Evolutionary conservation across 2,797 vertebrate genomes (phyloP).

Genomic region (Hippoglossus hippoglossus): DNA sequence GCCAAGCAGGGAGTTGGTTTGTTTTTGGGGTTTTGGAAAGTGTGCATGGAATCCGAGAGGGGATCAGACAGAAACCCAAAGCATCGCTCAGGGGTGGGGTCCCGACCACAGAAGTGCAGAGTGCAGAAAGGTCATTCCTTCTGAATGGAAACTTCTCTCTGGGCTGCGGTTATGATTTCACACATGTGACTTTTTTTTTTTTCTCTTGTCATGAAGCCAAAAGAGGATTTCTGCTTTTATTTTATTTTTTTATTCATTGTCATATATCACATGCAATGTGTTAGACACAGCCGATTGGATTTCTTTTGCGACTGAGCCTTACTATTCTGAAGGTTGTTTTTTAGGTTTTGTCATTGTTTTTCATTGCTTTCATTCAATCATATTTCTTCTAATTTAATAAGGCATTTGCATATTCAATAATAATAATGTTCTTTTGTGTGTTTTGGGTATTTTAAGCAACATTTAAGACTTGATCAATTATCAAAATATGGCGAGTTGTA

Average conservation of each 20-base stretch:
- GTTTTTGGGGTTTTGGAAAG: conserved; percentile 64
- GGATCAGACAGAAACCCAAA: conserved; percentile 62
- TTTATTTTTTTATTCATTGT: not conserved
- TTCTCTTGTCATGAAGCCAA: conserved; percentile 24
- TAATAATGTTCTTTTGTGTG: not conserved
- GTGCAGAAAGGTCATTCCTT: conserved; percentile 47
- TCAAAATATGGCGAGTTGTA: not conserved
- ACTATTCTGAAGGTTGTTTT: too few relatives aligned
- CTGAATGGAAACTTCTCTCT: conserved; percentile 55
- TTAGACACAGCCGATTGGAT: not conserved
- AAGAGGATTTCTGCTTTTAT: conserved; percentile 9
- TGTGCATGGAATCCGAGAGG: conserved; percentile 64
- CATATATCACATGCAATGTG: not conserved
- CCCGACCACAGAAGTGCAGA: conserved; percentile 51
- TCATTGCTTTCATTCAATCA: not conserved
- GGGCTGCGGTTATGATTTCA: conserved; percentile 10
- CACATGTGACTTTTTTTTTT: conserved; percentile 34
- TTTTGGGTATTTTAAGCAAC: not conserved
- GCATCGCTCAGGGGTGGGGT: conserved; percentile 69
- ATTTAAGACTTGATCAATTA: not conserved
- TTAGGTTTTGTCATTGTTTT: too few relatives aligned
- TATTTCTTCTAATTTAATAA: not conserved
- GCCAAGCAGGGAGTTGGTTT: conserved; percentile 63
- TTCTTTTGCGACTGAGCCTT: not conserved
- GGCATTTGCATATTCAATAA: too few relatives aligned